Evolutionary conservation across 64 coral and sea anemone genomes (phyloP).

Genomic region (Acropora tenuis): DNA sequence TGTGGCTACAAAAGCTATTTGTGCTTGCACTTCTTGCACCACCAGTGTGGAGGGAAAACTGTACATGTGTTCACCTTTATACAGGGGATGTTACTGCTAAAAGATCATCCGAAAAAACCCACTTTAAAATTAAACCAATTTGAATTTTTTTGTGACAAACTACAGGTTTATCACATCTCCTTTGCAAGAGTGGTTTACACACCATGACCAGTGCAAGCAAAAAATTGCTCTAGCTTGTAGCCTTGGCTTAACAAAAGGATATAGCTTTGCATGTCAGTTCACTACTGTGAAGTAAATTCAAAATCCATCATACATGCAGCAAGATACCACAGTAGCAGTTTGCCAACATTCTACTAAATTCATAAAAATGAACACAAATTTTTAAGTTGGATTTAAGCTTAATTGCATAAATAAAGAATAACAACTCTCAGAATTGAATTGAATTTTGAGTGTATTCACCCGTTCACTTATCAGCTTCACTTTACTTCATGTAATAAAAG

Average conservation of each 20-base stretch:
- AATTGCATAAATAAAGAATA: constrained; percentile 12
- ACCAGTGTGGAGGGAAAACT: constrained; percentile 6
- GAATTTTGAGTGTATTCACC: constrained; percentile 16
- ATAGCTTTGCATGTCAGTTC: neutral
- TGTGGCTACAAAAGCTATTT: neutral
- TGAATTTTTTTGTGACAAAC: constrained; percentile 4
- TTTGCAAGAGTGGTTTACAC: constrained; percentile 2
- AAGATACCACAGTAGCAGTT: neutral
- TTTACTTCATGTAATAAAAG: neutral
- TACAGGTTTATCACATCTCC: constrained; percentile 18
- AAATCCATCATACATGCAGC: neutral
- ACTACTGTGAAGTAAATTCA: neutral
- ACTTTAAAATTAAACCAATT: constrained; percentile 14
- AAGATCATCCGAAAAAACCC: neutral
- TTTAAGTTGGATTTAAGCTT: neutral
- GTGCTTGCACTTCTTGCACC: neutral
- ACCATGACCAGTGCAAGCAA: constrained; percentile 14
- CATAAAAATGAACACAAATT: constrained; percentile 5
- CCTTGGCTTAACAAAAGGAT: constrained; percentile 10
- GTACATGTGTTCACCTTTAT: constrained; percentile 11
- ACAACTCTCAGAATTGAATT: neutral
- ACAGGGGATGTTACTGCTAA: constrained; percentile 3
- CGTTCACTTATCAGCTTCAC: neutral
- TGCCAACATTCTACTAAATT: neutral
- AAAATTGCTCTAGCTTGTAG: constrained; percentile 8